Evolutionary conservation across 2,888 invertebrate genomes (phyloP), one percentile per base, ranked within the genome.

Genomic region (Amitus sp.): DNA sequence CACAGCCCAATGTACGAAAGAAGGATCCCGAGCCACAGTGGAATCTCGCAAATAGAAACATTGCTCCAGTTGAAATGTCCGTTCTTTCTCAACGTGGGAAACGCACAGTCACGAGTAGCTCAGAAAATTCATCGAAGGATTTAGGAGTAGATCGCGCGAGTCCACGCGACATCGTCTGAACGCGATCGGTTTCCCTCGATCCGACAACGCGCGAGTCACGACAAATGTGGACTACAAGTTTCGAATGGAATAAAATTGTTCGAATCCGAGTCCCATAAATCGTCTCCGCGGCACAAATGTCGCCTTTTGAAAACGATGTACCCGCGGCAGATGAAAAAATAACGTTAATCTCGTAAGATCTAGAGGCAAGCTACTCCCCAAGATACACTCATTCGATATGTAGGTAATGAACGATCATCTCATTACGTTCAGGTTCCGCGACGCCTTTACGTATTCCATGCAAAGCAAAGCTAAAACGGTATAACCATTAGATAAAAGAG

Each of bases 391-490:
- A 19, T 34, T 60, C 57, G 57, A 60, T 58, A 65, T 53, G 60
- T 55, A 47, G 45, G 47, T 45, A 51, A 48, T 34, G 51, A 49
- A 58, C 15, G 37, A 13, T 37, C 37, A 37, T 37, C 37, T 15
- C 15, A 37, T 37, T 15, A 37, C 57, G 43, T 55, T 58, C 55
- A 57, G 53, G 53, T 47, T 34, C 15, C 34, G 23, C 18, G 30
- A 54, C 47, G 15, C 33, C 56, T 65, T 56, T 51, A 52, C 56
- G 58, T 61, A 69, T 71, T 64, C 56, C 65, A 70, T 68, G 68
- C 65, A 62, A 70, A 71, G 47, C 47, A 46, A 45, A 45, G 49
- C 19, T 48, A 45, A 49, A 42, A 45, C 47, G 56, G 43, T 57
- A n/a, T n/a, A 23, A 46, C 42, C 45, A 40, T 15, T 28, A 50